Base-by-base conservation (phyloP, 35 echinoderm and acorn worm species). In the Eucidaris tribuloides region DNA sequence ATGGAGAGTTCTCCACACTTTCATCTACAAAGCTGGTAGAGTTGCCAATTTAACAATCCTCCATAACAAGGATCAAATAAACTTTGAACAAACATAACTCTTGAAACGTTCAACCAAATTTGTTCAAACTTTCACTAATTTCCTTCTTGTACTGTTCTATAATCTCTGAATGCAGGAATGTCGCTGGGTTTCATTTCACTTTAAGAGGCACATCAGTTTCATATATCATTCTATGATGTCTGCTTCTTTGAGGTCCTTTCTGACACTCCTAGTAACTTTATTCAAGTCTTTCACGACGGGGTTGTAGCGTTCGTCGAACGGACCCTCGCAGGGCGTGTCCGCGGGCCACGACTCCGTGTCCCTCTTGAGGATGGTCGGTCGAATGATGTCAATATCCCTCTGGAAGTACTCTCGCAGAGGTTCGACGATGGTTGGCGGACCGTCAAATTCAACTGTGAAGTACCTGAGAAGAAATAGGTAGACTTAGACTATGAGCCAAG, bases 371-470 rank as follows among this genome's bases (percentile, higher is more conserved):
- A 92, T 76, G 24, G 78, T 61, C 3, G 77, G 90, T 79, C 84
- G 57, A 37, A 92, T 78, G 46, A 92, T 42, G 30, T 92, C 90
- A 6, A 92, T 81, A 18, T 92, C 90, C 4, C 90, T 64, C 7
- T 66, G 62, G 52, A 82, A 86, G 63, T 92, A 92, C 40, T 81
- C 72, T 6, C 15, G 14, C 65, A 92, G 20, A 18, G 79, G 33
- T n/a, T 37, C 35, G 13, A 87, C 35, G 28, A 86, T 48, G 43
- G 62, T 82, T 0, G 84, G 65, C 15, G 90, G 90, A 24, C 46
- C 84, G 52, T 92, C 84, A 55, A 92, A 92, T 7, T 92, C 90
- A 3, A 92, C 49, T 7, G 87, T 9, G 35, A 92, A 92, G 50
- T 87, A 92, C 11, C 90, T 92, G 79, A 24, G 6, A 81, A 42